These are phyloP conservation scores for Leptura quadrifasciata DNA, from an alignment of 2,888 invertebrate genomes.

Conservation along the genomic window DNA sequence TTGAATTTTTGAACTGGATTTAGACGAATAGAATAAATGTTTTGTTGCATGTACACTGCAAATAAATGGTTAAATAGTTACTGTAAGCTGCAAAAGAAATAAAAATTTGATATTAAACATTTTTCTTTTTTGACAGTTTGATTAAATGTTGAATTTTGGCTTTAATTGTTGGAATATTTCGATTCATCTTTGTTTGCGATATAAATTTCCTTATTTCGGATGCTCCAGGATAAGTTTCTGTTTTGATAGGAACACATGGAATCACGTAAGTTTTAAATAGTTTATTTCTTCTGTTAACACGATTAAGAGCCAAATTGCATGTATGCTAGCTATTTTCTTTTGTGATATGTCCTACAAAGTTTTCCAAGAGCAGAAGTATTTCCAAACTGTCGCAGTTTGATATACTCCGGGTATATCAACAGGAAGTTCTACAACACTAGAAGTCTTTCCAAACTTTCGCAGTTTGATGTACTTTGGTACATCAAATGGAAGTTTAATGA, in stretches of 20 bases:
- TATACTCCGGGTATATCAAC: too few species aligned
- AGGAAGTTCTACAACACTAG: too few species aligned
- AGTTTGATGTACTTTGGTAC: not conserved
- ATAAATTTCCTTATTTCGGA: not conserved
- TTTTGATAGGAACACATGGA: not conserved
- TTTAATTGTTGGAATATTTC: constrained; percentile 6
- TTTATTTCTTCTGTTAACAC: too few species aligned
- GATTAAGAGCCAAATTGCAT: too few species aligned
- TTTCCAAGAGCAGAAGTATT: not conserved
- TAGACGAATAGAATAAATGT: too few species aligned
- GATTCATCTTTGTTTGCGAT: constrained; percentile 1
- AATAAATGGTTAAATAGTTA: too few species aligned
- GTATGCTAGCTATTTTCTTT: not conserved
- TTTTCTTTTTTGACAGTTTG: not conserved
- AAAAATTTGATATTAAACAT: not conserved
- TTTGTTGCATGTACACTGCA: too few species aligned
- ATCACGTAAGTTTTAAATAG: too few species aligned
- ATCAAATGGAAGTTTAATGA: constrained; percentile 2
- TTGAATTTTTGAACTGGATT: not conserved
- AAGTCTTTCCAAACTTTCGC: too few species aligned
- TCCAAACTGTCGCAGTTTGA: not conserved
- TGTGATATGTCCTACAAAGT: not conserved
- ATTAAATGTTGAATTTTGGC: constrained; percentile 13
- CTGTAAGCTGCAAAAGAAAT: too few species aligned
- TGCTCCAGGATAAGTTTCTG: constrained; percentile 1